Base-by-base conservation (phyloP, 2,797 vertebrate species). In the Discoglossus pictus region DNA sequence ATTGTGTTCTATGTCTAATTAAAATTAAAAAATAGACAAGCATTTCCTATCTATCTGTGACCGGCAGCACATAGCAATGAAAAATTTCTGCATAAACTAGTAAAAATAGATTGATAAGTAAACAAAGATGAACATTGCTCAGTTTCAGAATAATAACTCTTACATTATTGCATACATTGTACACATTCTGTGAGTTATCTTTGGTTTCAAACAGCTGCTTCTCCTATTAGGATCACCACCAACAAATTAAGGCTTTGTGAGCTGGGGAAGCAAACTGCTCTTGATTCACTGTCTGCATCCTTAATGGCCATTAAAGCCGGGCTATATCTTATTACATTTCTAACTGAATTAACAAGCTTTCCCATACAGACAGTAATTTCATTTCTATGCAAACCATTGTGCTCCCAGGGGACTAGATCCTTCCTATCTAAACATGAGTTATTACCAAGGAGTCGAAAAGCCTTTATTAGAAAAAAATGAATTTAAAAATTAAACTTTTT, bases 291-390 rank as follows among this genome's bases (percentile, higher is more conserved):
- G 60, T 39, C 73, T 50, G 20, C 60, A 64, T 71, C 75, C 66
- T 44, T 74, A 71, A 65, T 73, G 2, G 25, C 2, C 31, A 71
- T 65, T 74, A 72, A 69, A 74, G 34, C 65, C 66, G 67, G 76
- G 60, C 58, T 74, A 72, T 68, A 69, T 44, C 39, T 73, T 72
- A 40, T 73, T 75, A 65, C 9, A 74, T 73, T 75, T 80, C 59
- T 69, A 78, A 76, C 59, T 61, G 68, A 74, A 75, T 78, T 79
- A 75, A 61, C 40, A 61, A 73, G 42, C 15, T 43, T 73, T 23
- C 61, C 74, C 71, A 74, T 74, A 75, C 36, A 35, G 40, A 20
- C 42, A 74, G 54, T 38, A 73, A 74, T 76, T 75, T 75, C 23
- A 74, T 25, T 72, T 72, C 25, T 54, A 78, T 73, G 24, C 65